phyloP scores from a whole-genome alignment of 2,888 invertebrate species.

The Xiphydria camelus region DNA sequence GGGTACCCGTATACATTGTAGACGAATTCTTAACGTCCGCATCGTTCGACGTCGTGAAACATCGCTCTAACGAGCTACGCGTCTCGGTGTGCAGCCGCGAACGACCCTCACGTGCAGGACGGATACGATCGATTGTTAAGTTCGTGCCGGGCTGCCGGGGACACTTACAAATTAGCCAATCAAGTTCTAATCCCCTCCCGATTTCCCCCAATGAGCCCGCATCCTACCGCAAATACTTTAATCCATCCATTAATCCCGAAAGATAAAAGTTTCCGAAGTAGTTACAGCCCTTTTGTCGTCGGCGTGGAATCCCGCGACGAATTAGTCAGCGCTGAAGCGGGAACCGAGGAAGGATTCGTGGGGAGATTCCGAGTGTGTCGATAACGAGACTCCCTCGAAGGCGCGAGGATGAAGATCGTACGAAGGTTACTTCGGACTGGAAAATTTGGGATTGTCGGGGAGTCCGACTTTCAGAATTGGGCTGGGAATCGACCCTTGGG shows the following conservation, averaged over 20 bases:
- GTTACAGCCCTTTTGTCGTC: slow-evolving; percentile 55
- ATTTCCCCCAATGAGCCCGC: slow-evolving; percentile 53
- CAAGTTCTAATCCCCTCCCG: slow-evolving; percentile 55
- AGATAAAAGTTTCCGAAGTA: slow-evolving; percentile 56
- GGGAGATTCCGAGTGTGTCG: no score
- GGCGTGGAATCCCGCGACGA: slow-evolving; percentile 14
- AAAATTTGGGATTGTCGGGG: no score
- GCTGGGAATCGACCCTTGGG: no score
- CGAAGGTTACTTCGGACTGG: no score
- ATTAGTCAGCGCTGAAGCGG: slow-evolving; percentile 2
- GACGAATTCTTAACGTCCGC: no score
- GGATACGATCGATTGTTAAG: slow-evolving; percentile 52
- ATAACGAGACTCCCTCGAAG: no score
- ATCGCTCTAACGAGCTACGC: neutral
- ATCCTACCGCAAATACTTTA: slow-evolving; percentile 55
- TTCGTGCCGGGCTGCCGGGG: slow-evolving; percentile 45
- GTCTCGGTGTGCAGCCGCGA: neutral
- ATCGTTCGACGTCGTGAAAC: no score
- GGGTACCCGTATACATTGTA: no score
- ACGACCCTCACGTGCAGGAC: slow-evolving; percentile 2
- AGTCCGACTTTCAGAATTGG: neutral
- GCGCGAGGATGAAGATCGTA: no score
- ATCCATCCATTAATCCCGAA: slow-evolving; percentile 57
- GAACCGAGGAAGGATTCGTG: no score
- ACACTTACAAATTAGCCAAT: slow-evolving; percentile 59